Percentiles rank a stretch among this genome's conserved stretches.
Conservation (phyloP, 2,888 invertebrate species). For the Arge pagana region DNA sequence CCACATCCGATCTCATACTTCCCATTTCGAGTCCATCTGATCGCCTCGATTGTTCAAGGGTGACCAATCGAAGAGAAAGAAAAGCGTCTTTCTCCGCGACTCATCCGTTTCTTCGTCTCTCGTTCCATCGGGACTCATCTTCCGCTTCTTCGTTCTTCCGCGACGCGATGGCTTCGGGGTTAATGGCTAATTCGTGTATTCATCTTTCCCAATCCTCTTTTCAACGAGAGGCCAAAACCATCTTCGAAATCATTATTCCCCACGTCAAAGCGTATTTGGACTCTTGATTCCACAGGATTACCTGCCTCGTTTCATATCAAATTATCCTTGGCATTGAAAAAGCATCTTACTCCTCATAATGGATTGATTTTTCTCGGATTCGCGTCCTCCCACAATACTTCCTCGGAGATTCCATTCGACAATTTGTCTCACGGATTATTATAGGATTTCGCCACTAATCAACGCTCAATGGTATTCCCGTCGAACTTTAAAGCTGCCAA, state of each 20-base stretch:
- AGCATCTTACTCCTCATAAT: no score
- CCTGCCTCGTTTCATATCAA: no score
- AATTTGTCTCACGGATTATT: background rate
- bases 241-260: slow-evolving; percentile 1
- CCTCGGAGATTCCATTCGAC: background rate
- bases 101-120: slow-evolving; percentile 2
- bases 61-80: no score
- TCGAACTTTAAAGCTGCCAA: background rate
- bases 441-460: background rate
- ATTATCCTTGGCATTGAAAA: no score
- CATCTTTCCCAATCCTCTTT: background rate
- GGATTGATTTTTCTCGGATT: no score
- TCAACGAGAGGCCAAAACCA: slow-evolving; percentile 7
- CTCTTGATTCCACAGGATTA: no score
- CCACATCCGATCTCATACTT: no score
- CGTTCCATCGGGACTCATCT: slow-evolving; percentile 15
- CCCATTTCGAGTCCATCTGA: slow-evolving; percentile 31
- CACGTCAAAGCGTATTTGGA: no score
- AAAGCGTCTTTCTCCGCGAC: slow-evolving; percentile 6
- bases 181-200: slow-evolving; percentile 20
- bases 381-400: no score
- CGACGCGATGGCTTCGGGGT: slow-evolving; percentile 2
- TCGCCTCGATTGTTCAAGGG: no score
- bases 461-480: slow-evolving; percentile 1
- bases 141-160: slow-evolving; percentile 9